Evolutionary conservation across 2,888 invertebrate genomes (phyloP).

Genomic region (Ophion obscuratus): DNA sequence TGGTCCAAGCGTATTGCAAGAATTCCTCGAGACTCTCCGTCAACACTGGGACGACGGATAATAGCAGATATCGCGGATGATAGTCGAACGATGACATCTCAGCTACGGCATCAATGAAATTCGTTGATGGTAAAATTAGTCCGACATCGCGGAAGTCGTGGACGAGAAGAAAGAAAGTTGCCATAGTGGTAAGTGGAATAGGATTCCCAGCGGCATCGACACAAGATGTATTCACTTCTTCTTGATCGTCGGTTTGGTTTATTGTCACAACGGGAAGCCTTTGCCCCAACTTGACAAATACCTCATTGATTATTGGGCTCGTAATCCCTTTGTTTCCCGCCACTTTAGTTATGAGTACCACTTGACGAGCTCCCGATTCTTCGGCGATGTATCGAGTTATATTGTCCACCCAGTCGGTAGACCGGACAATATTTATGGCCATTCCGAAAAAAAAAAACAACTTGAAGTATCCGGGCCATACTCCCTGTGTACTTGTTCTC

Average conservation of each 20-base stretch:
- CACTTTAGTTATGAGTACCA: neutral
- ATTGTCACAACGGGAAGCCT: neutral
- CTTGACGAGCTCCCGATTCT: neutral
- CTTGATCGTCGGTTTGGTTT: neutral
- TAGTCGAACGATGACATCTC: slow-evolving; percentile 34
- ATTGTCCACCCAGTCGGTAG: neutral
- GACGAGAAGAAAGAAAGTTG: slow-evolving; percentile 32
- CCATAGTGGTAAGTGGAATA: neutral
- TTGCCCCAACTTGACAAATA: neutral
- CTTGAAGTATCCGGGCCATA: neutral
- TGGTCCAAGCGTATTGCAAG: slow-evolving; percentile 58
- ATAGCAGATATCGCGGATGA: slow-evolving; percentile 36
- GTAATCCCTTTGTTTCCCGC: neutral
- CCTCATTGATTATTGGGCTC: neutral
- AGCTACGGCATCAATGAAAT: slow-evolving; percentile 30
- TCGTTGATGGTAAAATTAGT: neutral
- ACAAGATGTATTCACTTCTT: no score
- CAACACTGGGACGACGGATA: neutral
- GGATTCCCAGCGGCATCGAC: no score
- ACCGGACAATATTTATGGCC: neutral
- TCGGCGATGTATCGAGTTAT: neutral
- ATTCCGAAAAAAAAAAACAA: slow-evolving; percentile 2
- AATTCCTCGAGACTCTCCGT: slow-evolving; percentile 48
- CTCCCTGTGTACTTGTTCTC: no score
- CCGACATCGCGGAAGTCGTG: slow-evolving; percentile 1